Evolutionary conservation across 2,797 vertebrate species (phyloP).

Genomic region (Danio aesculapii): DNA sequence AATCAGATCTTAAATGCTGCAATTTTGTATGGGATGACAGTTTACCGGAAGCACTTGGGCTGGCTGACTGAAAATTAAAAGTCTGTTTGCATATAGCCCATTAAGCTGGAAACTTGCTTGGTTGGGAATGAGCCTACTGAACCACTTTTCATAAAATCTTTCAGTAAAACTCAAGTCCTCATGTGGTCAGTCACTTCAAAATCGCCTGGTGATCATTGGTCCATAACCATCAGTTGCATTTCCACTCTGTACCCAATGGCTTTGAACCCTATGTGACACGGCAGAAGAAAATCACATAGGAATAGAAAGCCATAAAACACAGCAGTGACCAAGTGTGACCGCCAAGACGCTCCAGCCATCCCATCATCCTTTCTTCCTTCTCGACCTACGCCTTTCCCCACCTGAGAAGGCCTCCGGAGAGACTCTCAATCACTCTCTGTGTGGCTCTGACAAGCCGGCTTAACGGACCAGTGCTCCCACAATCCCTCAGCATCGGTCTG

Average conservation of each 20-base stretch:
- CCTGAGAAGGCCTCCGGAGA: conserved; percentile 28
- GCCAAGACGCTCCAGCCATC: conserved; percentile 11
- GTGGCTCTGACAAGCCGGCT: conserved; percentile 42
- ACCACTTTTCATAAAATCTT: background rate
- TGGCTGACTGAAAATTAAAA: too few species aligned
- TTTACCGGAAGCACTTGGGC: too few species aligned
- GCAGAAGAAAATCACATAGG: conserved; percentile 97
- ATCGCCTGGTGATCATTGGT: conserved; percentile 20
- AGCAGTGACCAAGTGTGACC: conserved; percentile 77
- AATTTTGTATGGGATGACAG: too few species aligned
- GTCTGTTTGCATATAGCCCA: too few species aligned
- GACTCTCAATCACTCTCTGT: conserved; percentile 42
- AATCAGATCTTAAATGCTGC: too few species aligned
- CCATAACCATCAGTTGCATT: conserved; percentile 73
- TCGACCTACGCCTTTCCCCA: conserved; percentile 16
- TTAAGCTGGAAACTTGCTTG: background rate
- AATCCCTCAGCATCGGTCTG: conserved; percentile 44
- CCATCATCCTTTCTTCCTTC: conserved; percentile 19
- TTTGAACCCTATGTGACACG: conserved; percentile 99
- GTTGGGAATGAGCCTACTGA: background rate
- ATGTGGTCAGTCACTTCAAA: background rate
- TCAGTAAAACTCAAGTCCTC: background rate
- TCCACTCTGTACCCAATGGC: conserved; percentile 97
- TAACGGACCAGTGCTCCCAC: conserved; percentile 34
- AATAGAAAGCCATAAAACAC: conserved; percentile 99